Evolutionary conservation across 2,797 vertebrate genomes (phyloP).

Genomic region (Lepidocolaptes lacrymiger): DNA sequence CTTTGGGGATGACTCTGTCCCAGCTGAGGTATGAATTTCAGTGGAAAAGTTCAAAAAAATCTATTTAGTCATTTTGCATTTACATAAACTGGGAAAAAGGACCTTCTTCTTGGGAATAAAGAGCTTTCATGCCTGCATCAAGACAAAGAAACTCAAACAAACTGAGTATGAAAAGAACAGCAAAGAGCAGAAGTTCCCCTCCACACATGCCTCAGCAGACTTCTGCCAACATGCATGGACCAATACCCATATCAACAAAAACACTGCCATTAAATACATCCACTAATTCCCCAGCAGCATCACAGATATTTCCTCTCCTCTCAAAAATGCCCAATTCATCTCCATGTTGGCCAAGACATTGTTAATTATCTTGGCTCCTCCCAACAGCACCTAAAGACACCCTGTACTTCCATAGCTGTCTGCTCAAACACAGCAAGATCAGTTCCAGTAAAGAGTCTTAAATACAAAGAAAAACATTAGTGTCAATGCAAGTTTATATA

Average conservation of each 20-base stretch:
- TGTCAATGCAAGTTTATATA: neutral
- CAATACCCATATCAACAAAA: neutral
- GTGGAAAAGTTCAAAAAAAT: neutral
- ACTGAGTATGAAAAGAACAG: neutral
- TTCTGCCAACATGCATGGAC: neutral
- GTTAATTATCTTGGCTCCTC: neutral
- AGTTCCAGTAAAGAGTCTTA: neutral
- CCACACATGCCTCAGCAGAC: neutral
- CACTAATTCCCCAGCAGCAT: neutral
- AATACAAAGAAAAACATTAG: neutral
- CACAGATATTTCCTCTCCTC: neutral
- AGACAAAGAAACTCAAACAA: neutral
- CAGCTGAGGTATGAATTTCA: neutral
- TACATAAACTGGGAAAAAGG: neutral
- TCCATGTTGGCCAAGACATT: neutral
- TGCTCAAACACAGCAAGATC: neutral
- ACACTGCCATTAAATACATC: neutral
- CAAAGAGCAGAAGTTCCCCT: neutral
- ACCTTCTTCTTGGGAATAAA: neutral
- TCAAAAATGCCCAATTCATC: neutral
- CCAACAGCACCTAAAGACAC: neutral
- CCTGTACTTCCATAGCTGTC: neutral
- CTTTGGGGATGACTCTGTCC: neutral
- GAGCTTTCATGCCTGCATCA: neutral
- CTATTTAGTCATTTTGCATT: neutral